Percentiles rank a stretch among this genome's conserved stretches.
These are phyloP conservation scores for Caloenas nicobarica DNA, from an alignment of 2,113 vertebrate species.

Conservation along the genomic window DNA sequence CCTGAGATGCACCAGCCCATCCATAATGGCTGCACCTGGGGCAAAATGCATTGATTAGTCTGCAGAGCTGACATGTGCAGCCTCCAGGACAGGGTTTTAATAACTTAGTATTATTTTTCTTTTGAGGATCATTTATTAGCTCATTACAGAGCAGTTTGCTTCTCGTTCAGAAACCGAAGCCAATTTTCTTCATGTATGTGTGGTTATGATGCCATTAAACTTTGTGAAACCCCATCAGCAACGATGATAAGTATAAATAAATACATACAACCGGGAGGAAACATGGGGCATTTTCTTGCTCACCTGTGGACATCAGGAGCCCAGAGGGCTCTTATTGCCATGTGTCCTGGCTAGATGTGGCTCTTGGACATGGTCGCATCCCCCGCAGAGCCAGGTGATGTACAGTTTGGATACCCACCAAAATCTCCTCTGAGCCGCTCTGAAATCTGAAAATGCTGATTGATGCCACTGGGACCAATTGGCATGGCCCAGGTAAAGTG, in stretches of 20 bases:
- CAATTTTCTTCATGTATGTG: not conserved
- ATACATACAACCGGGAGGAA: not conserved
- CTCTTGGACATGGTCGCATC: not conserved
- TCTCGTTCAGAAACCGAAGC: not conserved
- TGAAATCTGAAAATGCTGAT: not conserved
- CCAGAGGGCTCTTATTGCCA: not conserved
- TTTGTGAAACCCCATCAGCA: not conserved
- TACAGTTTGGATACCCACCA: not conserved
- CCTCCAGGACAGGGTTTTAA: not conserved
- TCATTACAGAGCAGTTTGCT: not conserved
- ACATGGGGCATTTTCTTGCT: not conserved
- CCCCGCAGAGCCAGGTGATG: not conserved
- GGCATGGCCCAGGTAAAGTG: not conserved
- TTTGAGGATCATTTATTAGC: not conserved
- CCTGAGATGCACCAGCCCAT: not conserved
- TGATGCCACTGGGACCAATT: accelerated
- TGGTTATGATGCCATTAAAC: not conserved
- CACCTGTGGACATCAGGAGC: not conserved
- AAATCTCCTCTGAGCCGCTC: not conserved
- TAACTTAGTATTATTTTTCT: not conserved
- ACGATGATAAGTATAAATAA: not conserved
- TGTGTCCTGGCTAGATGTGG: accelerated
- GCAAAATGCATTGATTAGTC: accelerated
- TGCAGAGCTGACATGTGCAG: not conserved
- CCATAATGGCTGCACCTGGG: not conserved